Conservation (phyloP, 2,797 vertebrate genomes). For the Labroides dimidiatus region DNA sequence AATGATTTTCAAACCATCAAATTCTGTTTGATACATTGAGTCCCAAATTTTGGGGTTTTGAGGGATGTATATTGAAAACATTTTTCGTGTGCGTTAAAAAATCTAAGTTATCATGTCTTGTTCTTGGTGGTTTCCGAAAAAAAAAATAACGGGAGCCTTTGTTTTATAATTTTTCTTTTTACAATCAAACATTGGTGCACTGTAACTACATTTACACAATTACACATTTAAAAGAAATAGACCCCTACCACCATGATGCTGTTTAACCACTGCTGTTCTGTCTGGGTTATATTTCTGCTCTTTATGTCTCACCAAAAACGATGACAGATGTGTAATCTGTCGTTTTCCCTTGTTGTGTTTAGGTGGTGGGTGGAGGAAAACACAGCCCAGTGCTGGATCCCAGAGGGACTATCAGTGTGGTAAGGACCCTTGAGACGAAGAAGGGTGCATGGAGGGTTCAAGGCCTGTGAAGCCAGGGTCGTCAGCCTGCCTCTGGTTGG, state of each 20-base stretch:
- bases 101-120: no score
- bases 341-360: slow-evolving; percentile 46
- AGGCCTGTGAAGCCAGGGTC: slow-evolving; percentile 89
- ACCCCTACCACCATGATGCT: neutral
- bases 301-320: neutral
- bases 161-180: no score
- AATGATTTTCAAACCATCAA: no score
- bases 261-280: neutral
- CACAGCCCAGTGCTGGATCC: slow-evolving; percentile 85
- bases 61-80: no score
- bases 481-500: slow-evolving; percentile 94
- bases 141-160: no score
- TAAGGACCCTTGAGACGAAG: slow-evolving; percentile 88
- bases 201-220: no score
- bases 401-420: slow-evolving; percentile 82
- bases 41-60: no score
- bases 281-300: neutral
- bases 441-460: slow-evolving; percentile 97
- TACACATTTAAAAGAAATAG: no score
- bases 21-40: no score
- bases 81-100: no score
- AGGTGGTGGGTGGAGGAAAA: slow-evolving; percentile 76
- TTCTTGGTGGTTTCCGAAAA: no score
- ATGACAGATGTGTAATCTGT: slow-evolving; percentile 23
- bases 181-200: no score